Conservation (phyloP, 2,113 vertebrate species). For the Ranitomeya imitator region DNA sequence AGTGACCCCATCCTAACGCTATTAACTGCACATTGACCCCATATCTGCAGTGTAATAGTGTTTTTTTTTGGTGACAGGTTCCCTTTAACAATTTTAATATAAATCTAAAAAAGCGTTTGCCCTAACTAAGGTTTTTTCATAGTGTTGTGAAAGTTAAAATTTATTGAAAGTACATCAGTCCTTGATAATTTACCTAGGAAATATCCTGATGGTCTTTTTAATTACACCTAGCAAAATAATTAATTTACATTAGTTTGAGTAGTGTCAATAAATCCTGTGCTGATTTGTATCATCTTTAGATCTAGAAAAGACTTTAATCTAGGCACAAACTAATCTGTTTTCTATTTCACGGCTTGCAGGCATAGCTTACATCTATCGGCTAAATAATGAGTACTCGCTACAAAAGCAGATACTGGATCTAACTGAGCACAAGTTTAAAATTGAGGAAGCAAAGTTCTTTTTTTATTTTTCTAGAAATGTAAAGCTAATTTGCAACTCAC, state of each 20-base stretch:
- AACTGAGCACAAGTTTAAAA: not conserved
- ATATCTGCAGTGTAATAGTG: too few species aligned
- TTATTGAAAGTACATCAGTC: not conserved
- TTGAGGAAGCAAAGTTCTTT: not conserved
- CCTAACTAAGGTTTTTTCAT: not conserved
- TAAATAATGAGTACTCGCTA: not conserved
- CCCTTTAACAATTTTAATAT: not conserved
- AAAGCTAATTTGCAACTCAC: not conserved
- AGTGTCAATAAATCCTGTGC: constrained; percentile 7
- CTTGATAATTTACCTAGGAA: not conserved
- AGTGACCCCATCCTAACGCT: too few species aligned
- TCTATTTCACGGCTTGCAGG: not conserved
- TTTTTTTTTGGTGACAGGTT: too few species aligned
- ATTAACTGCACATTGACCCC: too few species aligned
- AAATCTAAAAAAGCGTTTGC: not conserved
- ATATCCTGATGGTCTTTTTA: constrained; percentile 11
- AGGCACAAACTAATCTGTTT: not conserved
- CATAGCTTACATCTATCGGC: not conserved
- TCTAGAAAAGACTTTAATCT: not conserved
- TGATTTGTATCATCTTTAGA: constrained; percentile 24
- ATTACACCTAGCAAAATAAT: constrained; percentile 18
- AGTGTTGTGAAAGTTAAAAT: not conserved
- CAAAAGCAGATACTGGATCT: not conserved
- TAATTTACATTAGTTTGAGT: constrained; percentile 2
- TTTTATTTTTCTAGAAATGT: not conserved